Evolutionary conservation across 2,888 invertebrate species (phyloP), one percentile per base, ranked within the genome.

Genomic region (Erynnis tages): DNA sequence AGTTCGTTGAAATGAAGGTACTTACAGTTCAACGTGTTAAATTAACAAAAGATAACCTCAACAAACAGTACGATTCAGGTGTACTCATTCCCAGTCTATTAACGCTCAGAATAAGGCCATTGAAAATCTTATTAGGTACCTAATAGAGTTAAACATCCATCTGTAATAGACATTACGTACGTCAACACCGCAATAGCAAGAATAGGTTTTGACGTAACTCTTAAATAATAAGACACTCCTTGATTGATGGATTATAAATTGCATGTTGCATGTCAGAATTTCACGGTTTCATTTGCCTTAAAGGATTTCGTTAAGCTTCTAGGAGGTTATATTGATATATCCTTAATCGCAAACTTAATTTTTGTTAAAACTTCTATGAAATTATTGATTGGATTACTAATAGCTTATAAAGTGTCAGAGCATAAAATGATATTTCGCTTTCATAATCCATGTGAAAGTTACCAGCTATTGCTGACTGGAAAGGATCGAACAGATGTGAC

Each of bases 241-340:
- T 48, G 48, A 48, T 48, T 40, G 40, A 48, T 48, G 48, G 21
- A 2, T 40, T 13, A 40, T 40, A 48, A 40, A 48, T 48, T 48
- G 40, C 30, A 48, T 23, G 30, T 23, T 48, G 11, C 4, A 16
- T 16, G 40, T 30, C 29, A 23, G 19, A 46, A 40, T 48, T 48
- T 48, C 19, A 48, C 48, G 40, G 32, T 40, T 40, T 32, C 40
- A 40, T 32, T 48, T 32, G 29, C 13, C 27, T 32, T 16, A 8
- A 48, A 30, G 30, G 29, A 30, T n/a, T 44, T 32, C n/a, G 45
- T 32, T 34, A 14, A 23, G 16, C 4, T 14, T 5, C 6, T 13
- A 30, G 5, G 4, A 0, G 17, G 2, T 17, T n/a, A 3, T 23
- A 5, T 23, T n/a, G n/a, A 8, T 23, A 8, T 23, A 23, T 23